Evolutionary conservation across 2,797 vertebrate species (phyloP).

Genomic region (Ptychadena robeensis): DNA sequence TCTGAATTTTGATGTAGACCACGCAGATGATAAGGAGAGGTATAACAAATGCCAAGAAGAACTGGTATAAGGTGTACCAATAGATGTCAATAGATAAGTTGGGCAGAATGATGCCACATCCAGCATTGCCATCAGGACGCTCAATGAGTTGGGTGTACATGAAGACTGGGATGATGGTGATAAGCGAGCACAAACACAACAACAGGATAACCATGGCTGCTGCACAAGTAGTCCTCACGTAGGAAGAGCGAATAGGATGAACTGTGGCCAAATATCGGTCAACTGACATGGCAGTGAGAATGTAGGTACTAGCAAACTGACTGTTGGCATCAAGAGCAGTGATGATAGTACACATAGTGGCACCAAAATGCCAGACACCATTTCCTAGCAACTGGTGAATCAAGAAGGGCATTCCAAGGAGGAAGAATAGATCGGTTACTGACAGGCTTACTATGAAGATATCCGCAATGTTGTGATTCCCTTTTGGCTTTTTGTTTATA

Average conservation of each 20-base stretch:
- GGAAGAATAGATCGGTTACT: constrained; percentile 58
- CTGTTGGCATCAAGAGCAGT: constrained; percentile 54
- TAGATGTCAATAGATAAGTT: constrained; percentile 59
- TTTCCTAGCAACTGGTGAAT: constrained; percentile 61
- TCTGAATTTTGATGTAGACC: constrained; percentile 61
- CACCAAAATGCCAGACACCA: constrained; percentile 60
- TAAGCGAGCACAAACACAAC: constrained; percentile 52
- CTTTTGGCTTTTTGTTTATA: constrained; percentile 50
- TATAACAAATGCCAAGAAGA: constrained; percentile 61
- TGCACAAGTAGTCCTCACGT: constrained; percentile 53
- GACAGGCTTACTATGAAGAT: constrained; percentile 61
- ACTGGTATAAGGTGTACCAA: constrained; percentile 63
- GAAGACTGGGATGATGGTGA: constrained; percentile 58
- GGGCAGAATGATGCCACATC: constrained; percentile 60
- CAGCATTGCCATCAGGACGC: constrained; percentile 55
- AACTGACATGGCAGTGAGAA: constrained; percentile 56
- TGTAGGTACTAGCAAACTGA: constrained; percentile 47
- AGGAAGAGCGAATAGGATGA: constrained; percentile 56
- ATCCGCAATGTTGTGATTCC: constrained; percentile 58
- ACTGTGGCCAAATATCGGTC: constrained; percentile 61
- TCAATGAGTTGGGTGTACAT: constrained; percentile 61
- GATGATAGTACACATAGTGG: constrained; percentile 51
- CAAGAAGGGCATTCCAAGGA: constrained; percentile 60
- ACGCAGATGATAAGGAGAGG: constrained; percentile 58
- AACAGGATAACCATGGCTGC: constrained; percentile 56